Evolutionary conservation across 2,888 invertebrate genomes (phyloP).

Genomic region (Litoditis marina): DNA sequence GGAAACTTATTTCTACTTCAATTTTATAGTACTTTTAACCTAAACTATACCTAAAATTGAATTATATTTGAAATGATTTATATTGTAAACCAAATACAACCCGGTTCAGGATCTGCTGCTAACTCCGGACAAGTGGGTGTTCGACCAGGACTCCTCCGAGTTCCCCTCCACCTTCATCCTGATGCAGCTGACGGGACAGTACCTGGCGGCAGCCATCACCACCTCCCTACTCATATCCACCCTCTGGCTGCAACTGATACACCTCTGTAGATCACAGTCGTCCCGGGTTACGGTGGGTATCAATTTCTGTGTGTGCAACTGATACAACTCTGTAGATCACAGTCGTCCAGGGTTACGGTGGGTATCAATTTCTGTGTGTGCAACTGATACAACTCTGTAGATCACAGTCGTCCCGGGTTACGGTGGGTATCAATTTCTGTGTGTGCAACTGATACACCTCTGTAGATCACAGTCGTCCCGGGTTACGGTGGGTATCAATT

Average conservation of each 20-base stretch:
- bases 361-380: slow-evolving; percentile 30
- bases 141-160: slow-evolving; percentile 29
- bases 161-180: slow-evolving; percentile 50
- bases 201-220: slow-evolving; percentile 40
- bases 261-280: slow-evolving; percentile 42
- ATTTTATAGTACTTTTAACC: no score
- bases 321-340: slow-evolving; percentile 44
- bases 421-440: slow-evolving; percentile 41
- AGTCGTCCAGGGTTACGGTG: slow-evolving; percentile 50
- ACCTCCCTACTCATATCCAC: slow-evolving; percentile 46
- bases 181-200: slow-evolving; percentile 52
- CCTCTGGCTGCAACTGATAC: slow-evolving; percentile 47
- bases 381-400: slow-evolving; percentile 49
- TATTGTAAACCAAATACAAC: neutral
- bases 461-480: slow-evolving; percentile 45
- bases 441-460: slow-evolving; percentile 49
- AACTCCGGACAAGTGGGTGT: slow-evolving; percentile 57
- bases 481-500: slow-evolving; percentile 42
- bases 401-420: slow-evolving; percentile 44
- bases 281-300: slow-evolving; percentile 48
- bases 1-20: no score
- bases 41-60: no score
- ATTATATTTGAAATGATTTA: no score
- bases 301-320: slow-evolving; percentile 37
- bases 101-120: slow-evolving; percentile 44